Conservation (phyloP, 2,888 invertebrate species). For the Trisateles emortualis region DNA sequence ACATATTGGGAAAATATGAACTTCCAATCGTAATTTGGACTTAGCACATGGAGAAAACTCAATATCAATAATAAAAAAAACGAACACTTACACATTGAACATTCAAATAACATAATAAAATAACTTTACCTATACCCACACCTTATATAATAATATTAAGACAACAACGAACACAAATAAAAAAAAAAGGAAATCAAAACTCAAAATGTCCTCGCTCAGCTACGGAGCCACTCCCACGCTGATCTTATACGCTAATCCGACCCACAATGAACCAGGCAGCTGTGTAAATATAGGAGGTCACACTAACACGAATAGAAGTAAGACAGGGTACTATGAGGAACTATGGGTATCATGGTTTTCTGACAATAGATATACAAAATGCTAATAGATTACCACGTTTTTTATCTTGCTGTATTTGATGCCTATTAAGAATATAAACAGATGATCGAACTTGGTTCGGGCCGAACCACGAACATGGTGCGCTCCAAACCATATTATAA, state of each 20-base stretch:
- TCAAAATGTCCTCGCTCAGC: constrained; percentile 13
- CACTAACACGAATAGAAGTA: constrained; percentile 19
- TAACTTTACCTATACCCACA: background rate
- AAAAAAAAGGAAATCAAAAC: constrained; percentile 7
- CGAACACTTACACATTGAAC: too few relatives aligned
- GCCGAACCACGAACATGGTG: too few relatives aligned
- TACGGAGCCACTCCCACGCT: constrained; percentile 50
- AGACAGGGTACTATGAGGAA: constrained; percentile 2
- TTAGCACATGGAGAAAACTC: too few relatives aligned
- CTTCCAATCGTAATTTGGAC: too few relatives aligned
- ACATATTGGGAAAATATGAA: too few relatives aligned
- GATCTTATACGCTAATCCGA: constrained; percentile 55
- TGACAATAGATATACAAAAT: constrained; percentile 7
- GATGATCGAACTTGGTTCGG: too few relatives aligned
- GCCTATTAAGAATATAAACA: too few relatives aligned
- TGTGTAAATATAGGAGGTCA: constrained; percentile 57
- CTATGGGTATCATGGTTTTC: constrained; percentile 7
- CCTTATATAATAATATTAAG: background rate
- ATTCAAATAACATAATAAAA: background rate
- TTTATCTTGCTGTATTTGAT: background rate
- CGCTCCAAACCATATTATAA: too few relatives aligned
- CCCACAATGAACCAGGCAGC: constrained; percentile 55
- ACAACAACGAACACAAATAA: background rate
- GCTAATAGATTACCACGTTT: constrained; percentile 1
- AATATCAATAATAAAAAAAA: background rate